A percentile compares a stretch with the other conserved stretches of the same genome.
Evolutionary conservation across 2,113 vertebrate species (phyloP).

Genomic region (Oncorhynchus gorbuscha): DNA sequence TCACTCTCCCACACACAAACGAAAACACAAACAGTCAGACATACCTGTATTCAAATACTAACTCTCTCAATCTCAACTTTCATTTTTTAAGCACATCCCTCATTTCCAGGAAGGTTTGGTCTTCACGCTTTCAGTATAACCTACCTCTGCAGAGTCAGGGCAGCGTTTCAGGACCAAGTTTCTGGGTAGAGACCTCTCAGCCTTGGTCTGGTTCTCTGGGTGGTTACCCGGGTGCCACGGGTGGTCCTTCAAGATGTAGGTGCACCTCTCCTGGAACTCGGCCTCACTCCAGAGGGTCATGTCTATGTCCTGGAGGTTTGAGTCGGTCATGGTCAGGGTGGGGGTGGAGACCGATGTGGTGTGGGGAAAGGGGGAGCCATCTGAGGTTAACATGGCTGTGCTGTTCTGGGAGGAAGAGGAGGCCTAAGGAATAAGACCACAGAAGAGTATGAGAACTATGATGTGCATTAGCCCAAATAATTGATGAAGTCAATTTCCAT

Average conservation of each 20-base stretch:
- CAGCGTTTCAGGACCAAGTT: conserved; percentile 85
- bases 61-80: neutral
- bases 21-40: too few relatives aligned
- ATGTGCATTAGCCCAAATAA: too few relatives aligned
- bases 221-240: conserved; percentile 69
- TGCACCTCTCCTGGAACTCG: conserved; percentile 88
- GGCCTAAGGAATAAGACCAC: conserved; percentile 69
- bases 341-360: conserved; percentile 63
- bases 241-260: conserved; percentile 88
- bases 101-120: neutral
- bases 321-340: conserved; percentile 57
- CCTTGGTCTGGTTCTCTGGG: conserved; percentile 64
- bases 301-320: conserved; percentile 79
- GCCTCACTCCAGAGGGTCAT: conserved; percentile 87
- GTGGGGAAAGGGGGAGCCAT: conserved; percentile 60
- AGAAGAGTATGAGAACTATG: too few relatives aligned
- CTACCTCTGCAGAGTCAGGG: conserved; percentile 81
- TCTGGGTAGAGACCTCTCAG: conserved; percentile 87
- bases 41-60: neutral
- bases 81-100: neutral
- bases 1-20: too few relatives aligned
- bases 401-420: conserved; percentile 71
- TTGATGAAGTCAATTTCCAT: conserved; percentile 44
- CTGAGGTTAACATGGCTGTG: conserved; percentile 77
- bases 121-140: neutral